phyloP scores from a whole-genome alignment of 1,140 invertebrate species.

The Ceratina calcarata region DNA sequence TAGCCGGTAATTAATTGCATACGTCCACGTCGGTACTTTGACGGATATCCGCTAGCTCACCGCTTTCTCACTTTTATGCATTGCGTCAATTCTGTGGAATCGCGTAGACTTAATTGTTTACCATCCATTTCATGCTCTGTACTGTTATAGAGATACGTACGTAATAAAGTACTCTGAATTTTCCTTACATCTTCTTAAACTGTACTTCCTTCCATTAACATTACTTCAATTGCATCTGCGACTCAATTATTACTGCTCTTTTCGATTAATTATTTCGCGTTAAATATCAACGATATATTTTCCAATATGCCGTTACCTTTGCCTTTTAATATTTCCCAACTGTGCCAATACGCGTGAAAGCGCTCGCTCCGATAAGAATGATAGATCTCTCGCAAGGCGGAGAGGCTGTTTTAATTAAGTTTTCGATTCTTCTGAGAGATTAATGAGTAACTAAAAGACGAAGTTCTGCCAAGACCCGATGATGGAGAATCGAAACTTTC shows the following conservation, averaged over 20 bases:
- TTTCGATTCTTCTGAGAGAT: conserved; percentile 23
- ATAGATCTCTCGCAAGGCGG: not conserved
- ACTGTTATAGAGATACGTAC: not conserved
- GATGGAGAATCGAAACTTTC: conserved; percentile 29
- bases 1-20: conserved; percentile 12
- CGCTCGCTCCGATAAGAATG: not conserved
- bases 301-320: not conserved
- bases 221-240: not conserved
- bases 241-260: not conserved
- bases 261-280: not conserved
- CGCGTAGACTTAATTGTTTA: conserved; percentile 20
- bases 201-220: not conserved
- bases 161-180: no score
- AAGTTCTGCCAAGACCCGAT: not conserved
- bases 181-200: not conserved
- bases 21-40: not conserved
- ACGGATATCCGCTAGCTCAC: conserved; percentile 34
- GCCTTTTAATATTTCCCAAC: not conserved
- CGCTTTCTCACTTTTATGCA: conserved; percentile 19
- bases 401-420: conserved; percentile 19
- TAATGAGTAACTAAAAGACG: not conserved
- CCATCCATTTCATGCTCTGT: not conserved
- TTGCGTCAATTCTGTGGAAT: conserved; percentile 32
- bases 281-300: not conserved
- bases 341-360: not conserved